These are phyloP conservation scores for Paratrypauchen microcephalus DNA, from an alignment of 2,797 vertebrate species.

Conservation along the genomic window DNA sequence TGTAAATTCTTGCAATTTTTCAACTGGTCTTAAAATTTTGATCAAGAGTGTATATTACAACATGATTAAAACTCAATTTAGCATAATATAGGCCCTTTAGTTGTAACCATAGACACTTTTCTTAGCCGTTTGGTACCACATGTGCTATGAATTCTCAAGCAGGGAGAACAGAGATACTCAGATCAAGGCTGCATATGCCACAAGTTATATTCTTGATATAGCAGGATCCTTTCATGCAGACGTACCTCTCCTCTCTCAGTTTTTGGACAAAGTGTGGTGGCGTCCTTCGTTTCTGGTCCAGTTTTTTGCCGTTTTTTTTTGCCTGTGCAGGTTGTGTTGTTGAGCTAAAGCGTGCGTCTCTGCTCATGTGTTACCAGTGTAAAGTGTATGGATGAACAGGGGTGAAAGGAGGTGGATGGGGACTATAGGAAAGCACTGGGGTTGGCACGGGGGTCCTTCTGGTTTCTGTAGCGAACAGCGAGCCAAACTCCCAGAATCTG, in stretches of 20 bases:
- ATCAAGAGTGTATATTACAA: too few relatives aligned
- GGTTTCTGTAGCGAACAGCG: conserved; percentile 92
- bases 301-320: conserved; percentile 42
- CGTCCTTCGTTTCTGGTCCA: conserved; percentile 23
- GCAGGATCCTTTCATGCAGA: conserved; percentile 73
- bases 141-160: conserved; percentile 49
- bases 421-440: conserved; percentile 93
- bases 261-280: conserved; percentile 16
- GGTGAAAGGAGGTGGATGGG: not conserved
- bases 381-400: too few relatives aligned
- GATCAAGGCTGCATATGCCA: conserved; percentile 65
- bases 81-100: not conserved
- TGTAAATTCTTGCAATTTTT: too few relatives aligned
- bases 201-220: conserved; percentile 10
- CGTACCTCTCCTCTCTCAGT: conserved; percentile 46
- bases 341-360: conserved; percentile 51
- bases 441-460: conserved; percentile 92
- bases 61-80: not conserved
- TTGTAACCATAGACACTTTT: conserved; percentile 4
- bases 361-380: conserved; percentile 59
- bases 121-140: conserved; percentile 37
- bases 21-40: too few relatives aligned
- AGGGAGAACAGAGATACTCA: conserved; percentile 58
- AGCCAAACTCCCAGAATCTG: conserved; percentile 94
- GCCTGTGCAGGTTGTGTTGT: conserved; percentile 30